Evolutionary conservation across 2,888 invertebrate genomes (phyloP).

Genomic region (Pseudococcus longispinus): DNA sequence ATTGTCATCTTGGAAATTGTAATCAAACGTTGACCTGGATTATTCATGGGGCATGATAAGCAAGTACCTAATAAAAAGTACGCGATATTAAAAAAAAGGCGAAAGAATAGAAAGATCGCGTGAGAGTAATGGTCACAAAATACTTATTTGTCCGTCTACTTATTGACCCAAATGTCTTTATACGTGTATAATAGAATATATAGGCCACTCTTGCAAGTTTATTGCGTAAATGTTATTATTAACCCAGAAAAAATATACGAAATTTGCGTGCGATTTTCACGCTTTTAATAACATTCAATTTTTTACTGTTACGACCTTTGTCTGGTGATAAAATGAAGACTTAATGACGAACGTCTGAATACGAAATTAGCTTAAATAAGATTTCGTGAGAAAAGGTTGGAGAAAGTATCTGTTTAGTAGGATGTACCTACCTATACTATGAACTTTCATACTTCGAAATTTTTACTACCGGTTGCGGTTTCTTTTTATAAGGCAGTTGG

Average conservation of each 20-base stretch:
- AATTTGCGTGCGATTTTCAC: constrained; percentile 1
- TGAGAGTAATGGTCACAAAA: constrained; percentile 48
- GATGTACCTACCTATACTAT: background rate
- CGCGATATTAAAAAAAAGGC: background rate
- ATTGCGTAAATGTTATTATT: constrained; percentile 17
- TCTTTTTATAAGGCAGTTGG: too few species aligned
- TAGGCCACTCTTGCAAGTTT: constrained; percentile 28
- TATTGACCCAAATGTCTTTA: constrained; percentile 13
- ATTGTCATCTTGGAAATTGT: background rate
- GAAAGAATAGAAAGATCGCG: constrained; percentile 45
- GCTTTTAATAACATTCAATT: background rate
- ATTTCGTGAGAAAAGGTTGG: background rate
- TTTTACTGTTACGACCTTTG: background rate
- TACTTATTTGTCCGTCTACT: constrained; percentile 45
- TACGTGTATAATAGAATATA: background rate
- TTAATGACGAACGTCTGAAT: background rate
- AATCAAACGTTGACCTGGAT: constrained; percentile 29
- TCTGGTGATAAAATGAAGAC: background rate
- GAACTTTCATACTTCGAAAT: background rate
- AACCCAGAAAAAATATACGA: constrained; percentile 17
- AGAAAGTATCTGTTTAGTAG: background rate
- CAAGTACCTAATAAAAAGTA: background rate
- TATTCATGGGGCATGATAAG: background rate
- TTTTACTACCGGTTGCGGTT: too few species aligned
- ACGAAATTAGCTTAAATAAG: background rate